Conservation (phyloP, 2,797 vertebrate species). For the Tolypeutes matacus region DNA sequence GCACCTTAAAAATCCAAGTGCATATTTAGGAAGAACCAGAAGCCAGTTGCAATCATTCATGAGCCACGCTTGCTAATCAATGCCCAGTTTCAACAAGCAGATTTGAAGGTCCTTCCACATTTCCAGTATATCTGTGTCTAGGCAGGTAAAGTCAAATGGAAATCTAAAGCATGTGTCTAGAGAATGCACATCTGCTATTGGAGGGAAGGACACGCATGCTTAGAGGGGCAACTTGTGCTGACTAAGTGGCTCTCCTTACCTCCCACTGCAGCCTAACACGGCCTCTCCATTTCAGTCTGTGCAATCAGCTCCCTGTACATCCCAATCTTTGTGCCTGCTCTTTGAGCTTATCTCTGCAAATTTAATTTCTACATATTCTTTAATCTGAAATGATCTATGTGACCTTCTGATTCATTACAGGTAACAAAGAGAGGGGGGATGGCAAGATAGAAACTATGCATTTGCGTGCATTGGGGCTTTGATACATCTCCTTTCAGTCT, state of each 20-base stretch:
- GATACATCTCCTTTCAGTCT: background rate
- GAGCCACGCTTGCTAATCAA: background rate
- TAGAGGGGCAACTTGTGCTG: background rate
- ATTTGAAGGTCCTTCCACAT: background rate
- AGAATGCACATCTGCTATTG: background rate
- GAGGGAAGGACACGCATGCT: background rate
- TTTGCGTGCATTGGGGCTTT: background rate
- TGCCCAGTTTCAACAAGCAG: background rate
- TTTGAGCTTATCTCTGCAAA: background rate
- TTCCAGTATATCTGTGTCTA: background rate
- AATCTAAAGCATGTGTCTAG: background rate
- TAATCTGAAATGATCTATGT: background rate
- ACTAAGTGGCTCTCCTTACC: background rate
- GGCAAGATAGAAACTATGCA: background rate
- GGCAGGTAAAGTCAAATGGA: background rate
- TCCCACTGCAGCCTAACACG: background rate
- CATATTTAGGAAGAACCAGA: background rate
- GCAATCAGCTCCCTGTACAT: background rate
- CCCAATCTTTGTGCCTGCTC: background rate
- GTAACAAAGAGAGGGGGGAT: background rate
- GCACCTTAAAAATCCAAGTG: background rate
- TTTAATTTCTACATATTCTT: background rate
- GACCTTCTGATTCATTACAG: background rate
- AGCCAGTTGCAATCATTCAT: no score
- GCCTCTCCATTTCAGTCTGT: background rate